Conservation (phyloP, 1,140 invertebrate genomes). For the Penaeus chinensis region DNA sequence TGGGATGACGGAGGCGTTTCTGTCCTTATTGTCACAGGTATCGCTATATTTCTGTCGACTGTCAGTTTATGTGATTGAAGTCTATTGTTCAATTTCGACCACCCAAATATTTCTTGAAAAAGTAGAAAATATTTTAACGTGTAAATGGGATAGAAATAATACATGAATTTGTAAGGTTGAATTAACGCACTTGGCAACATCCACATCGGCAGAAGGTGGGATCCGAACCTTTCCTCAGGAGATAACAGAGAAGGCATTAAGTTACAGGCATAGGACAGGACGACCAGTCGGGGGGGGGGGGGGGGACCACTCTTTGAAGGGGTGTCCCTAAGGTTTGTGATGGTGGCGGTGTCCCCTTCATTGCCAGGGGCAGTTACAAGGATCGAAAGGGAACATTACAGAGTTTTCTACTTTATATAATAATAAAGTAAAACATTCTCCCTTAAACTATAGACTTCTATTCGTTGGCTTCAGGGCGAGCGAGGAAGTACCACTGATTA, state of each 20-base stretch:
- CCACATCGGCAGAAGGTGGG: conserved; percentile 9
- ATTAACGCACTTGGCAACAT: too few relatives aligned
- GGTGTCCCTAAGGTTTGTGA: conserved; percentile 25
- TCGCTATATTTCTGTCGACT: too few relatives aligned
- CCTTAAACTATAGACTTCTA: neutral
- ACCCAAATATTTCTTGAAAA: neutral
- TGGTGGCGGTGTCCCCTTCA: neutral
- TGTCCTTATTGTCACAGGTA: neutral
- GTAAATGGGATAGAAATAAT: too few relatives aligned
- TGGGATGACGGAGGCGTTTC: conserved; percentile 27
- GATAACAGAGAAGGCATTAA: conserved; percentile 58
- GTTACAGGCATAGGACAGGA: conserved; percentile 44
- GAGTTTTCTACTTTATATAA: neutral
- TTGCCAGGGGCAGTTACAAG: neutral
- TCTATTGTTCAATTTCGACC: too few relatives aligned
- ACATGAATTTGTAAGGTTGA: too few relatives aligned
- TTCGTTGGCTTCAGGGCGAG: neutral
- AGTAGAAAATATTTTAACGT: neutral
- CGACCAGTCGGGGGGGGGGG: conserved; percentile 24
- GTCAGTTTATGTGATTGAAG: too few relatives aligned
- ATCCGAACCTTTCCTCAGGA: conserved; percentile 50
- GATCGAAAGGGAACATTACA: neutral
- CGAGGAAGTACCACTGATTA: too few relatives aligned
- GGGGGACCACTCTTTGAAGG: conserved; percentile 17
- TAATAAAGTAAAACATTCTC: neutral